Percentiles rank a stretch among this genome's conserved stretches.
phyloP scores from a whole-genome alignment of 2,797 vertebrate species.

The Sebastes cheni region DNA sequence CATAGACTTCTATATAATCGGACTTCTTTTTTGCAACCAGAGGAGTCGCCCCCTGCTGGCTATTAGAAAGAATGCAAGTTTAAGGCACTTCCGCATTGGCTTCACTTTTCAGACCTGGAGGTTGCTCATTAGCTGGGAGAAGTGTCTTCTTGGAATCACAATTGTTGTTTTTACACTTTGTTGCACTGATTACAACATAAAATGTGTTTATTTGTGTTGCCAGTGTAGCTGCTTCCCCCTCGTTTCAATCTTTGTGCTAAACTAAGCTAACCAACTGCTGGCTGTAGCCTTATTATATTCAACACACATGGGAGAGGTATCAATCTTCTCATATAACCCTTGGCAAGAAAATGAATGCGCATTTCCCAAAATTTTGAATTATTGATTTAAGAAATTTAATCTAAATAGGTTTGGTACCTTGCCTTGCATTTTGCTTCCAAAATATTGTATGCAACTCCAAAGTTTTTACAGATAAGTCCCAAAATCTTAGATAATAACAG shows the following conservation, averaged over 20 bases:
- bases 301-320: accelerated
- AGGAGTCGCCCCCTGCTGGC: no score
- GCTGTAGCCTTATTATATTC: background rate
- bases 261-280: background rate
- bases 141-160: no score
- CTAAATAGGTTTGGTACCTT: background rate
- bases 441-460: background rate
- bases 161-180: no score
- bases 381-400: background rate
- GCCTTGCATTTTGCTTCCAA: background rate
- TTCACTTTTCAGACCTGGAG: no score
- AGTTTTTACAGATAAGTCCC: background rate
- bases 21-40: no score
- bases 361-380: background rate
- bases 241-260: background rate
- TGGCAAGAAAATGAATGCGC: accelerated
- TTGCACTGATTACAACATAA: background rate
- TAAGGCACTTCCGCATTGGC: no score
- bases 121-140: background rate
- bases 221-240: background rate
- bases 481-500: background rate
- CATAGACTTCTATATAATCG: no score
- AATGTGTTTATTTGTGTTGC: background rate
- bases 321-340: background rate
- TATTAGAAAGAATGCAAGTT: no score